These are phyloP conservation scores for Drosophila paucipuncta DNA, from an alignment of 2,888 invertebrate species.

Conservation along the genomic window DNA sequence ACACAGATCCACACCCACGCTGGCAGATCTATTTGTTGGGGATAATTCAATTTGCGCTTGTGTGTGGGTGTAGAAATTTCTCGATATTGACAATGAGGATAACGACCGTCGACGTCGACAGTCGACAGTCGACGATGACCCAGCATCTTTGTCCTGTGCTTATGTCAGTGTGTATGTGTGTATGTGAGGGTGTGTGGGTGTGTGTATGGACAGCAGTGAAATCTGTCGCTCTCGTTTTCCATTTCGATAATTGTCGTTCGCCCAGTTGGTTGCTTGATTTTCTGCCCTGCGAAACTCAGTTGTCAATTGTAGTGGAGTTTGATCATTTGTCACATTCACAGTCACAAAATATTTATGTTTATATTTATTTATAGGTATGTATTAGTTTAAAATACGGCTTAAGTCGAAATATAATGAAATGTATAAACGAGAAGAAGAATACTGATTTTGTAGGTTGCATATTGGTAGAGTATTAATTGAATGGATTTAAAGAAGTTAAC, in stretches of 20 bases:
- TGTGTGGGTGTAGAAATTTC: slow-evolving; percentile 48
- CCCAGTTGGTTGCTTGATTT: slow-evolving; percentile 49
- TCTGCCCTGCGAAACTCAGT: slow-evolving; percentile 5
- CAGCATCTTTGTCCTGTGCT: slow-evolving; percentile 57
- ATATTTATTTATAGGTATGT: not conserved
- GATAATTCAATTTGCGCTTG: slow-evolving; percentile 67
- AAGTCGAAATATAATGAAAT: not conserved
- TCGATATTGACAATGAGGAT: slow-evolving; percentile 68
- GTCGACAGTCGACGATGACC: slow-evolving; percentile 53
- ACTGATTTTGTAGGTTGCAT: not conserved
- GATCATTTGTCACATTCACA: not conserved
- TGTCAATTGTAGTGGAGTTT: not conserved
- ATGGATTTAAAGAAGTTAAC: not conserved
- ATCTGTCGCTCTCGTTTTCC: slow-evolving; percentile 56
- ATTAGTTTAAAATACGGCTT: too few species aligned
- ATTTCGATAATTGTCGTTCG: slow-evolving; percentile 69
- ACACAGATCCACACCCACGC: slow-evolving; percentile 15
- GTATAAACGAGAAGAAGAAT: not conserved
- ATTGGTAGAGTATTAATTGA: not conserved
- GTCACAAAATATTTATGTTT: not conserved
- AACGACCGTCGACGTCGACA: slow-evolving; percentile 57
- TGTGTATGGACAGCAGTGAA: slow-evolving; percentile 18
- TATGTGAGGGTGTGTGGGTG: slow-evolving; percentile 4
- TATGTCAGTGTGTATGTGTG: slow-evolving; percentile 8
- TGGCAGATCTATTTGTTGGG: slow-evolving; percentile 58